A percentile compares a stretch with the other conserved stretches of the same genome.
Evolutionary conservation across 1,140 invertebrate genomes (phyloP).

Genomic region (Centruroides vittatus): DNA sequence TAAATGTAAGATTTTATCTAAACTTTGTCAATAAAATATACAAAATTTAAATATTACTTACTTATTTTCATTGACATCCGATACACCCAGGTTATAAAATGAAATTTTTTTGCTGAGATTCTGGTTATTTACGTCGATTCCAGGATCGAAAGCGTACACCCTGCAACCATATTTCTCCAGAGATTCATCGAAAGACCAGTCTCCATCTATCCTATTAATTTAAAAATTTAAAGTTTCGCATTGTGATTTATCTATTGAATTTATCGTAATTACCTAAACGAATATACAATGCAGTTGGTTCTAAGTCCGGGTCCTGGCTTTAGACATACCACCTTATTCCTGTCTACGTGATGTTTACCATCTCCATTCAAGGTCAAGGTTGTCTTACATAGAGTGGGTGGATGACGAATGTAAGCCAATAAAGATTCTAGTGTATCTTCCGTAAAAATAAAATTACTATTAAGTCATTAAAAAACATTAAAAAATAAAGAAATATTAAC

Average conservation of each 20-base stretch:
- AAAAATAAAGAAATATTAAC: too few species aligned
- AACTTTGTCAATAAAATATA: too few species aligned
- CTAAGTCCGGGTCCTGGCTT: conserved; percentile 9
- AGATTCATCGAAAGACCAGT: conserved; percentile 23
- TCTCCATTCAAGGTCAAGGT: neutral
- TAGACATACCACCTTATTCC: conserved; percentile 10
- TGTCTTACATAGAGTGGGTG: conserved; percentile 2
- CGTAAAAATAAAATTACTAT: too few species aligned
- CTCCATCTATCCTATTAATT: conserved; percentile 16
- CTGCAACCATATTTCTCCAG: conserved; percentile 19
- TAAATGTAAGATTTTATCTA: too few species aligned
- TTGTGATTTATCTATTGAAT: too few species aligned
- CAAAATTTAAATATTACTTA: neutral
- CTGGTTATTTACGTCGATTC: conserved; percentile 12
- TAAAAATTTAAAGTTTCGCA: neutral
- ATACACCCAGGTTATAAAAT: conserved; percentile 7
- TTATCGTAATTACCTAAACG: conserved; percentile 6
- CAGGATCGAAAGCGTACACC: conserved; percentile 21
- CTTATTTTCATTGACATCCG: conserved; percentile 9
- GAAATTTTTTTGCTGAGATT: conserved; percentile 1
- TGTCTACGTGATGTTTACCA: conserved; percentile 3
- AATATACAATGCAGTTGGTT: conserved; percentile 10
- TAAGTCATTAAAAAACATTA: too few species aligned
- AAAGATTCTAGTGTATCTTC: neutral
- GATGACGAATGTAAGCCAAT: conserved; percentile 9